Base-by-base conservation (phyloP, 2,113 vertebrate genomes). In the Cygnus atratus region DNA sequence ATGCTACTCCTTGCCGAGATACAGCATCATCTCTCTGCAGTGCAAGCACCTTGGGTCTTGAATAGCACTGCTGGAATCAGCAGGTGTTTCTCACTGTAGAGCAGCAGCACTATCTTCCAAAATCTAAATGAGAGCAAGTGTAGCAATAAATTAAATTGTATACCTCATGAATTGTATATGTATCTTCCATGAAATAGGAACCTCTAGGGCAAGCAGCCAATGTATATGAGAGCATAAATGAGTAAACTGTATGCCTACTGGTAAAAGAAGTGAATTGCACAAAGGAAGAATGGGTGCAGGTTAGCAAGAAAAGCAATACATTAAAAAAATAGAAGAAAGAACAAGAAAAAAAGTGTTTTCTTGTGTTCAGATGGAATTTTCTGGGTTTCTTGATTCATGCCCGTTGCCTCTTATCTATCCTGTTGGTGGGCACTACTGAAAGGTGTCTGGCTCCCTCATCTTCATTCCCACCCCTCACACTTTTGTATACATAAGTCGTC, bases 261-360 rank as follows among this genome's bases (percentile, higher is more conserved):
- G 43, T 67, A n/a, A 72, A 81, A 74, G 63, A 66, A 73, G n/a
- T 48, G 57, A 74, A 5, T 25, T 67, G 33, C 24, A 75, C 15
- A 17, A 10, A 48, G 61, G 37, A 81, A 67, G 21, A 11, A 31
- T 39, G 29, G 68, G 24, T 81, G 65, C 46, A 43, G 52, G 57
- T 72, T 80, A 84, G 48, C 1, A 9, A 76, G 55, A 55, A 79
- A 83, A 70, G 54, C 62, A 84, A 52, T 22, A 43, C 14, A 39
- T 43, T 43, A 43, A 44, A 74, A 85, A 74, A 78, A 39, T 39
- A 39, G 39, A 39, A 39, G 39, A 15, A 4, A 48, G 17, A 48
- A 15, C 9, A 15, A 2, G 9, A 10, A 39, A 74, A 84, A 63
- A 81, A 10, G 2, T 0, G 0, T 14, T n/a, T 44, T 73, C 4